These are phyloP conservation scores for Accipiter cooperii DNA, from an alignment of 2,113 vertebrate species.

Conservation along the genomic window DNA sequence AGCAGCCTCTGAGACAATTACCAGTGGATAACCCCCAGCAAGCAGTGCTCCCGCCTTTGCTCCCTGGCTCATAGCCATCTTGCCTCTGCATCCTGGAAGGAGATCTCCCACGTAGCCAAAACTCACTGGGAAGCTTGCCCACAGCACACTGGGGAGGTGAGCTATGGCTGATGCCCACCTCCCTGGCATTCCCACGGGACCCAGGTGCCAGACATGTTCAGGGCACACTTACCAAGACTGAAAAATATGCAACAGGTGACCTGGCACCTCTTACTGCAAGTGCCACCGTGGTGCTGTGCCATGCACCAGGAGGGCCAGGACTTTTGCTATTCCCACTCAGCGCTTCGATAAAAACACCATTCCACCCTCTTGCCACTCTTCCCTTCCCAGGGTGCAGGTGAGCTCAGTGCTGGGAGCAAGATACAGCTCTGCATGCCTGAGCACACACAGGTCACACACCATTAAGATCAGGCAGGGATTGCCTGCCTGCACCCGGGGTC, in stretches of 20 bases:
- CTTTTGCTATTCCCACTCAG: not conserved
- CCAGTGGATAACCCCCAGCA: not conserved
- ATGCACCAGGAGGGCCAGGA: not conserved
- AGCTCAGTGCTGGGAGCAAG: not conserved
- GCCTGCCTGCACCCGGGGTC: not conserved
- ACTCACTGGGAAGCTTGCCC: not conserved
- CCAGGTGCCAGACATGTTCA: not conserved
- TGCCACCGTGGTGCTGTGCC: fast-evolving
- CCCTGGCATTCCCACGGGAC: not conserved
- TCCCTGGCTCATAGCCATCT: not conserved
- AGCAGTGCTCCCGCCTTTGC: not conserved
- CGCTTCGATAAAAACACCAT: not conserved
- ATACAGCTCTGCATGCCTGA: fast-evolving
- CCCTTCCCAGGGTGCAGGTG: not conserved
- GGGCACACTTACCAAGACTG: not conserved
- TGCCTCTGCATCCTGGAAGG: not conserved
- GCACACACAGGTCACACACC: fast-evolving
- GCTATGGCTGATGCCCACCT: not conserved
- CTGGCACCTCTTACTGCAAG: fast-evolving
- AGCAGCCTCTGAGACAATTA: not conserved
- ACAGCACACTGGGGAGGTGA: not conserved
- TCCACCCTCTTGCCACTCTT: not conserved
- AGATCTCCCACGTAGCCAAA: not conserved
- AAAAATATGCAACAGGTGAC: not conserved
- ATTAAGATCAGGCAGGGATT: not conserved